Percentiles rank a stretch among this genome's conserved stretches.
These are phyloP conservation scores for Brenthis ino DNA, from an alignment of 2,888 invertebrate genomes.

Conservation along the genomic window DNA sequence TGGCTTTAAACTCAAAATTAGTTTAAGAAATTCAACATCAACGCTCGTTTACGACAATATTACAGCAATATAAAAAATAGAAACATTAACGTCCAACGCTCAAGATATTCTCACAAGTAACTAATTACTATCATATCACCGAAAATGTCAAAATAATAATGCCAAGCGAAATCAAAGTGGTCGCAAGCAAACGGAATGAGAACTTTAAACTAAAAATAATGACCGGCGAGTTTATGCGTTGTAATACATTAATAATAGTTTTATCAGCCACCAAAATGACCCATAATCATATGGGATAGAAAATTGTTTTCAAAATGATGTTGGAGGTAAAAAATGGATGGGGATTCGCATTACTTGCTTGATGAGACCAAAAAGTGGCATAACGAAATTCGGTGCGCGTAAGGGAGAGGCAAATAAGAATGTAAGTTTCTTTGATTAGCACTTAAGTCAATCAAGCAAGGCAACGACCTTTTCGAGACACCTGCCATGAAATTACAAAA, in stretches of 20 bases:
- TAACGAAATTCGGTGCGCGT: conserved; percentile 59
- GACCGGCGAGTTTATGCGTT: conserved; percentile 53
- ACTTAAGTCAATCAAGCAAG: conserved; percentile 43
- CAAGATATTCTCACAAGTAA: conserved; percentile 26
- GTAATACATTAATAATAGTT: conserved; percentile 79
- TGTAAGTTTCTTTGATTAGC: conserved; percentile 69
- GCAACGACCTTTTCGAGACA: conserved; percentile 35
- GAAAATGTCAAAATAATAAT: conserved; percentile 47
- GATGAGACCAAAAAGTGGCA: conserved; percentile 72
- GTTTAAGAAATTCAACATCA: no score
- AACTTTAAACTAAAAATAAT: conserved; percentile 57
- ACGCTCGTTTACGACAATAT: no score
- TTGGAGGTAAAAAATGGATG: conserved; percentile 68
- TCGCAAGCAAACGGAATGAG: conserved; percentile 44
- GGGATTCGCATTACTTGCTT: conserved; percentile 62
- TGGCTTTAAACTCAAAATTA: no score
- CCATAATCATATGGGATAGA: conserved; percentile 79
- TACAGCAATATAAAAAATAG: conserved; percentile 4
- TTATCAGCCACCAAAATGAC: conserved; percentile 70
- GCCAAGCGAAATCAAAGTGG: conserved; percentile 45
- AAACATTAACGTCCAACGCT: conserved; percentile 21
- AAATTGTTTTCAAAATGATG: conserved; percentile 77
- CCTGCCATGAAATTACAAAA: conserved; percentile 36
- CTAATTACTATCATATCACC: conserved; percentile 39
- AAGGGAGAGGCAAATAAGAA: conserved; percentile 50